Evolutionary conservation across 2,113 vertebrate species (phyloP).

Genomic region (Agapornis roseicollis): DNA sequence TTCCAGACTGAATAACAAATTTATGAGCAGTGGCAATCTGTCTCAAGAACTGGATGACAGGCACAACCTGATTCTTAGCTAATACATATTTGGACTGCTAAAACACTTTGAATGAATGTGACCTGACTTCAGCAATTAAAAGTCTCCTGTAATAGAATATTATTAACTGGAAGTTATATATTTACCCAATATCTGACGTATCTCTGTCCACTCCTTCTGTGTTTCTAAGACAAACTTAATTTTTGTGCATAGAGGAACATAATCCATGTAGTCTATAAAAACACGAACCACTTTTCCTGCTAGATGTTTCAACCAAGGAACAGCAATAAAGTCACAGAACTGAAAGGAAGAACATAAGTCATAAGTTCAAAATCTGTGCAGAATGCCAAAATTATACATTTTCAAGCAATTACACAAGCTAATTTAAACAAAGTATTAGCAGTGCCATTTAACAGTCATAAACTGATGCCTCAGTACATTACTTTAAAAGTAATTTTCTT

Average conservation of each 20-base stretch:
- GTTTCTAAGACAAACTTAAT: conserved; percentile 77
- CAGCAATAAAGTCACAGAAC: conserved; percentile 87
- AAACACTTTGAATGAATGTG: background rate
- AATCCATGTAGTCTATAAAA: conserved; percentile 84
- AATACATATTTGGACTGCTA: background rate
- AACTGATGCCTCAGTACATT: background rate
- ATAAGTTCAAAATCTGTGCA: background rate
- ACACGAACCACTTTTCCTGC: conserved; percentile 76
- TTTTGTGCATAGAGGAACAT: conserved; percentile 81
- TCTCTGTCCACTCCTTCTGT: conserved; percentile 82
- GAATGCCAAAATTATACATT: background rate
- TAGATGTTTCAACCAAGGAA: conserved; percentile 81
- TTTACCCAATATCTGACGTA: conserved; percentile 78
- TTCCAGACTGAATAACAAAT: background rate
- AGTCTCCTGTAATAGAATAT: background rate
- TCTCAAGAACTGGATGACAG: background rate
- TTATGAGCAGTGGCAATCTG: background rate
- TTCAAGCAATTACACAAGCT: background rate
- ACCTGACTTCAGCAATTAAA: background rate
- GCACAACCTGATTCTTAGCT: background rate
- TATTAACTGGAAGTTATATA: background rate
- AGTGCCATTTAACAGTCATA: background rate
- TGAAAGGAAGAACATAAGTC: conserved; percentile 54
- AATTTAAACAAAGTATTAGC: background rate
- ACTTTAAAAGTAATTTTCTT: background rate